Percentiles rank a stretch among this genome's conserved stretches.
phyloP scores from a whole-genome alignment of 2,113 vertebrate genomes.

The Carassius gibelio region DNA sequence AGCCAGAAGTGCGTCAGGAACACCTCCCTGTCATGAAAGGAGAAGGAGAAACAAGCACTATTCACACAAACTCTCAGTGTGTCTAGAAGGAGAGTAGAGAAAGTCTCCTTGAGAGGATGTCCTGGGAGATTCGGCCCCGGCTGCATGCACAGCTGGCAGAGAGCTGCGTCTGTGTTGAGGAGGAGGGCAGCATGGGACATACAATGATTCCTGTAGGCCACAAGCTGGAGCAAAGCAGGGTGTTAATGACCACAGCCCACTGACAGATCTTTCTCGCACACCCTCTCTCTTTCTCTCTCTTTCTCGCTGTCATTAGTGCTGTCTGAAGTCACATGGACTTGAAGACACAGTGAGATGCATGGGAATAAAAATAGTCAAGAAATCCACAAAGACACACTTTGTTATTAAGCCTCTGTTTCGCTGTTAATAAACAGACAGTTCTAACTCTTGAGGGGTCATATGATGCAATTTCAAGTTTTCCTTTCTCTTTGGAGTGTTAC shows the following conservation, averaged over 20 bases:
- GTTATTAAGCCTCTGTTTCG: no score
- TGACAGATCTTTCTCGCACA: neutral
- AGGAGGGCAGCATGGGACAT: neutral
- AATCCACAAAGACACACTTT: neutral
- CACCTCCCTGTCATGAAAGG: slow-evolving; percentile 5
- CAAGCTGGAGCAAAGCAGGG: slow-evolving; percentile 11
- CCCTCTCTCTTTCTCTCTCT: no score
- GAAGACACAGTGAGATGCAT: neutral
- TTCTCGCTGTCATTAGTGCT: neutral
- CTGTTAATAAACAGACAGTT: neutral
- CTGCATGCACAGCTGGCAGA: slow-evolving; percentile 8
- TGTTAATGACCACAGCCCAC: slow-evolving; percentile 24
- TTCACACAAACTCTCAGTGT: neutral
- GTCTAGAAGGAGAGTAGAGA: neutral
- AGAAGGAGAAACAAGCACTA: neutral
- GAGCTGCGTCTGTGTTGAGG: neutral
- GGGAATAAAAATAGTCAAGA: neutral
- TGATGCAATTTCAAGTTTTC: no score
- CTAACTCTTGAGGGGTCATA: neutral
- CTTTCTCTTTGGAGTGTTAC: no score
- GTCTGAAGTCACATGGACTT: neutral
- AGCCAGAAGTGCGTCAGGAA: slow-evolving; percentile 26
- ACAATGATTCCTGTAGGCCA: slow-evolving; percentile 11
- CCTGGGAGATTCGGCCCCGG: neutral
- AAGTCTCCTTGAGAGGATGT: neutral